These are phyloP conservation scores for Pipra filicauda DNA, from an alignment of 2,113 vertebrate genomes.

Conservation along the genomic window DNA sequence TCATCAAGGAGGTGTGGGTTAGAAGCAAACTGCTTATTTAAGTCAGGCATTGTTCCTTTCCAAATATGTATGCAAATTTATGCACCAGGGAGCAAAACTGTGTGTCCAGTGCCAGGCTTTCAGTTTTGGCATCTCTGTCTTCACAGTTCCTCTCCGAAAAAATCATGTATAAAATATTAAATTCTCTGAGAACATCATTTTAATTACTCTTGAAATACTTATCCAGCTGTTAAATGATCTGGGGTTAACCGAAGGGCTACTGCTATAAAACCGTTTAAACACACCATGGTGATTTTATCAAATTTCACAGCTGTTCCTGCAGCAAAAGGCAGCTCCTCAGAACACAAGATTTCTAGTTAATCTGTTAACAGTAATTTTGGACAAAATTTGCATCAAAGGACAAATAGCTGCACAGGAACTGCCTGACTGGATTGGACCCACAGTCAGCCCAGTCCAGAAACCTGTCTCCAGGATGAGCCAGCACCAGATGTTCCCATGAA, in stretches of 20 bases:
- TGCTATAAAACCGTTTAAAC: slow-evolving; percentile 28
- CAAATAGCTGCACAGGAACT: background rate
- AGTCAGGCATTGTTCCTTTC: slow-evolving; percentile 19
- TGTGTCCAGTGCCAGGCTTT: slow-evolving; percentile 21
- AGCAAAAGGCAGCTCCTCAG: slow-evolving; percentile 37
- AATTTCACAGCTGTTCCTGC: slow-evolving; percentile 57
- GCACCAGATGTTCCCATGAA: slow-evolving; percentile 29
- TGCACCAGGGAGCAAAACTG: background rate
- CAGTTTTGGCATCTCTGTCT: slow-evolving; percentile 29
- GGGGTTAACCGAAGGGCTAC: slow-evolving; percentile 11
- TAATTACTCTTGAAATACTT: slow-evolving; percentile 54
- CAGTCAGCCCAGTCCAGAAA: background rate
- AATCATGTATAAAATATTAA: slow-evolving; percentile 32
- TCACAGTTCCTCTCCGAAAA: background rate
- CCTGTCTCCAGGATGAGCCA: slow-evolving; percentile 7
- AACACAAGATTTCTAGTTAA: slow-evolving; percentile 44
- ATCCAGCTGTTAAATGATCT: slow-evolving; percentile 38
- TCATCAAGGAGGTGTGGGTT: background rate
- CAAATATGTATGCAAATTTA: slow-evolving; percentile 42
- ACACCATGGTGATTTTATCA: slow-evolving; percentile 48
- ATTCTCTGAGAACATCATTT: slow-evolving; percentile 21
- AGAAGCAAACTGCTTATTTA: slow-evolving; percentile 27
- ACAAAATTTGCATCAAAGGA: slow-evolving; percentile 32
- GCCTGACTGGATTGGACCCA: background rate
- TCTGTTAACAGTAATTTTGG: slow-evolving; percentile 6